Evolutionary conservation across 2,888 invertebrate genomes (phyloP).

Genomic region (Chironomus tentans): DNA sequence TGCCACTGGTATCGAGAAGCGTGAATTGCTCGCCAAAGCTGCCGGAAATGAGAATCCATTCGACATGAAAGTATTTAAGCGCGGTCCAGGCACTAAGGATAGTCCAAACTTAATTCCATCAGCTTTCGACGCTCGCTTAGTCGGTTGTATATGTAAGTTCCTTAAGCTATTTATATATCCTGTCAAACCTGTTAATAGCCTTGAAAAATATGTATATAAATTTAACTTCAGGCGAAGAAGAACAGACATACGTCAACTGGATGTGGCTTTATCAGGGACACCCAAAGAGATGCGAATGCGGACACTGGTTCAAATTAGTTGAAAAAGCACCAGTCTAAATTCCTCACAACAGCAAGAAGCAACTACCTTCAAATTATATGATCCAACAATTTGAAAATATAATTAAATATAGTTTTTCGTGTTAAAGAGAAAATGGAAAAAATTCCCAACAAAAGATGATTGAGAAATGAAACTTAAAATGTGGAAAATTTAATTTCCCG

Average conservation of each 20-base stretch:
- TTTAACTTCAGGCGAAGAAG: conserved; percentile 65
- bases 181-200: background rate
- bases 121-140: conserved; percentile 76
- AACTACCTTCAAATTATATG: background rate
- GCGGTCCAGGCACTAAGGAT: conserved; percentile 73
- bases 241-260: conserved; percentile 81
- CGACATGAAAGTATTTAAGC: conserved; percentile 72
- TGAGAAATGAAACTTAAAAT: background rate
- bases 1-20: conserved; percentile 86
- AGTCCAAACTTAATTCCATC: conserved; percentile 85
- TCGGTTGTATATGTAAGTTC: conserved; percentile 84
- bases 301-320: conserved; percentile 90
- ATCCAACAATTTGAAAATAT: background rate
- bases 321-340: conserved; percentile 64
- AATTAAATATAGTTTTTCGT: conserved; percentile 21
- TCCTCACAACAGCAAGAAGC: background rate
- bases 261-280: conserved; percentile 90
- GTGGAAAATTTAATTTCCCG: background rate
- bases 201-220: background rate
- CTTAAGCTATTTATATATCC: background rate
- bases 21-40: conserved; percentile 74
- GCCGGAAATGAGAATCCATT: conserved; percentile 85
- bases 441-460: background rate
- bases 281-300: conserved; percentile 89
- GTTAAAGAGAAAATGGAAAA: background rate